Conservation (phyloP, 2,888 invertebrate genomes). For the Meta bourneti region DNA sequence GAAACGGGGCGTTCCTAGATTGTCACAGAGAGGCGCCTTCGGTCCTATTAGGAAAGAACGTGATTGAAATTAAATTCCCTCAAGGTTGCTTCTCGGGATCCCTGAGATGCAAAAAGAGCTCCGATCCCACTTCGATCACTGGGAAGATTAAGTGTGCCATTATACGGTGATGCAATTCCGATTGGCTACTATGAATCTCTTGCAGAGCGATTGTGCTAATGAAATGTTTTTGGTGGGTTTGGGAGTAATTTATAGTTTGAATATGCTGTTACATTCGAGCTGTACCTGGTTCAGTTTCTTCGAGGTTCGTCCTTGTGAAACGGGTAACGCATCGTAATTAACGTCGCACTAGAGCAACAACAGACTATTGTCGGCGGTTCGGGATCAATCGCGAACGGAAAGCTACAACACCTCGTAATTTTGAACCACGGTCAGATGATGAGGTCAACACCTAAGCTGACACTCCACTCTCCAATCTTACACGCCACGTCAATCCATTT, state of each 20-base stretch:
- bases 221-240: not conserved
- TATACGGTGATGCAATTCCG: conserved; percentile 34
- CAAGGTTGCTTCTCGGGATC: conserved; percentile 59
- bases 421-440: too few species aligned
- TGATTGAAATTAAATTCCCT: conserved; percentile 65
- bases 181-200: conserved; percentile 52
- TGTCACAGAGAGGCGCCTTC: conserved; percentile 71
- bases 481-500: too few species aligned
- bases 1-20: conserved; percentile 69
- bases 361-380: too few species aligned
- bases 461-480: too few species aligned
- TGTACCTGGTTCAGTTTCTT: not conserved
- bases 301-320: not conserved
- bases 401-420: too few species aligned
- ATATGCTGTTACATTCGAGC: not conserved
- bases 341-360: not conserved
- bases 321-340: too few species aligned
- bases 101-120: conserved; percentile 22
- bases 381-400: too few species aligned
- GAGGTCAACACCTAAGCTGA: too few species aligned
- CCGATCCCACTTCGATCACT: conserved; percentile 3
- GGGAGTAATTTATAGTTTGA: not conserved
- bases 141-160: conserved; percentile 44
- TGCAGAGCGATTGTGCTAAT: not conserved
- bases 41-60: conserved; percentile 75